Evolutionary conservation across 2,888 invertebrate species (phyloP), one percentile per base, ranked within the genome.

Genomic region (Penaeus monodon): DNA sequence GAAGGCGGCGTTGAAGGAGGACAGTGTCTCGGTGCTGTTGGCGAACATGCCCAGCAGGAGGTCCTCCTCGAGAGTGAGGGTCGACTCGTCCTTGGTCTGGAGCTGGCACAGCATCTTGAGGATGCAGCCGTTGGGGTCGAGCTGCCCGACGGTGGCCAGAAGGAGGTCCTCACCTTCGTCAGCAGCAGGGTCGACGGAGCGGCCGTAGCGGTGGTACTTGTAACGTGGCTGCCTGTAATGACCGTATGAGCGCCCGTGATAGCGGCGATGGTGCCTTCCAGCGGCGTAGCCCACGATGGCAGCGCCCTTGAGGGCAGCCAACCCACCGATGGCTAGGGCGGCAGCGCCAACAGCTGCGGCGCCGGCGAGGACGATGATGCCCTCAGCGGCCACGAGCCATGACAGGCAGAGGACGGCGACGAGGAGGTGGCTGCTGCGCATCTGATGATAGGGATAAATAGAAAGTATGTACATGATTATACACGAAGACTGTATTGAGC

Each of bases 71-170:
- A 82, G 20, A n/a, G 86, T 79, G 70, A 79, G 78, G 64, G 29
- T 29, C 22, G 10, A 44, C 33, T 79, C 65, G n/a, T 82, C 63
- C 33, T 64, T 83, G 49, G 79, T 49, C 63, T 80, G 64, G 20
- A 83, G 44, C 44, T 65, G 68, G 33, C 86, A 87, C 44, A 87
- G 83, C 65, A 87, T 78, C 79, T 87, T 87, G 33, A 87, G 82
- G 57, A 87, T 64, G 74, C 86, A 87, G 73, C 86, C 86, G 38
- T 79, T 65, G 22, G 78, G 83, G 49, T 87, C 86, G n/a, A 79
- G 65, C 57, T 73, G 65, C 1, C 64, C 77, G 65, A 87, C 82
- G n/a, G 83, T 73, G 33, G 83, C n/a, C 79, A 87, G 65, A 38
- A 87, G 29, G 10, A 79, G 27, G 66, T 87, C 78, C 78, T 86